A percentile compares a stretch with the other conserved stretches of the same genome.
These are phyloP conservation scores for Tetrao urogallus DNA, from an alignment of 2,113 vertebrate genomes.

Conservation along the genomic window DNA sequence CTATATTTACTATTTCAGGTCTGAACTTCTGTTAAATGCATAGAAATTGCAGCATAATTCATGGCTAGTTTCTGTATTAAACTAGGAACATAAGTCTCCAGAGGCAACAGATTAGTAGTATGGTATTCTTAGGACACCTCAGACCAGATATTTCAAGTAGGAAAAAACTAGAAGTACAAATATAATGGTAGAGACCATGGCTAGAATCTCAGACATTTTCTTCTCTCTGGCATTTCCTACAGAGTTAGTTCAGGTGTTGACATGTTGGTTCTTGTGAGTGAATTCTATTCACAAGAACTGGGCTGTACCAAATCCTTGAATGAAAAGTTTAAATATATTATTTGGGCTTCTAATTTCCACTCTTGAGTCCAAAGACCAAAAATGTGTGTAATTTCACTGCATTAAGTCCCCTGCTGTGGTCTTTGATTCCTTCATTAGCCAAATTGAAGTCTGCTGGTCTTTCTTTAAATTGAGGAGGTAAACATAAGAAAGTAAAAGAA, in stretches of 20 bases:
- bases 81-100: not conserved
- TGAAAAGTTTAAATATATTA: not conserved
- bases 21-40: not conserved
- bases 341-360: not conserved
- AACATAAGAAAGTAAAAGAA: not conserved
- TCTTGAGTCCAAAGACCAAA: not conserved
- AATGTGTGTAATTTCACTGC: not conserved
- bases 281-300: not conserved
- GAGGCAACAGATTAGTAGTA: not conserved
- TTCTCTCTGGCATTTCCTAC: not conserved
- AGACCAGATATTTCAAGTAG: not conserved
- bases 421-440: not conserved
- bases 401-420: rapidly evolving
- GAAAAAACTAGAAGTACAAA: not conserved
- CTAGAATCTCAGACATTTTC: not conserved
- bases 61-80: not conserved
- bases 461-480: not conserved
- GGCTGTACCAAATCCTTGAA: not conserved
- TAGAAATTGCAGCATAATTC: not conserved
- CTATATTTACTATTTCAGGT: not conserved
- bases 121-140: not conserved
- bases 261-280: not conserved
- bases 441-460: not conserved
- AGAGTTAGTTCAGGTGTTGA: not conserved
- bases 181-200: not conserved